Conservation (phyloP, 2,888 invertebrate genomes). For the Dryomyza anilis region DNA sequence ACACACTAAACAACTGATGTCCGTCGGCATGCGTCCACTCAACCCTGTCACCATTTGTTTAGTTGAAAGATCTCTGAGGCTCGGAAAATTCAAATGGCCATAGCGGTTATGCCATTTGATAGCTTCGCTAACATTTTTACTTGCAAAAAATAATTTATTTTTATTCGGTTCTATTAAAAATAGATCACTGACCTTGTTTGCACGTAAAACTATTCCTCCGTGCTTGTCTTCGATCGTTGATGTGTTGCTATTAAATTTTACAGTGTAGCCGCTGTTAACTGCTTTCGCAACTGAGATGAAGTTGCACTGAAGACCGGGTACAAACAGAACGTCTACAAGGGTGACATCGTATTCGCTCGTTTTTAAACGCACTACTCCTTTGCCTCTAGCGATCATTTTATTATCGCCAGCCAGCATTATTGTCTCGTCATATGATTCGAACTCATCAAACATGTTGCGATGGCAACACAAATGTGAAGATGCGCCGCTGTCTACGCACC, state of each 20-base stretch:
- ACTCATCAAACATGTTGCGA: slow-evolving; percentile 17
- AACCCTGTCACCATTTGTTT: not conserved
- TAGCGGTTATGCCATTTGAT: slow-evolving; percentile 6
- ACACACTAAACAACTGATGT: slow-evolving; percentile 1
- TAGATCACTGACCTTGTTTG: not conserved
- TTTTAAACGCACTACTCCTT: slow-evolving; percentile 16
- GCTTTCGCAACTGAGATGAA: slow-evolving; percentile 18
- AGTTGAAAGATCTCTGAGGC: not conserved
- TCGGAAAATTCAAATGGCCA: not conserved
- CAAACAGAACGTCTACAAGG: not conserved
- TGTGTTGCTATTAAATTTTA: slow-evolving; percentile 1
- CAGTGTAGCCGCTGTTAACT: not conserved
- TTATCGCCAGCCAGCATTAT: slow-evolving; percentile 24
- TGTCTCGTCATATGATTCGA: slow-evolving; percentile 10
- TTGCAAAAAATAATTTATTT: no score
- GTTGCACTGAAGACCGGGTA: slow-evolving; percentile 25
- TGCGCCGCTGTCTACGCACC: slow-evolving; percentile 30
- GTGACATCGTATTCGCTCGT: no score
- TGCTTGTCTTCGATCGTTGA: not conserved
- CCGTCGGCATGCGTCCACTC: not conserved
- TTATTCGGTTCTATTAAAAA: no score
- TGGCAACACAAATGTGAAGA: slow-evolving; percentile 27
- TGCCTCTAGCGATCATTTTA: slow-evolving; percentile 15
- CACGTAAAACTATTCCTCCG: not conserved
- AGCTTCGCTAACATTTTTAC: not conserved